Percentiles rank a stretch among this genome's conserved stretches.
phyloP scores from a whole-genome alignment of 2,113 vertebrate genomes.

The Vulpes lagopus region DNA sequence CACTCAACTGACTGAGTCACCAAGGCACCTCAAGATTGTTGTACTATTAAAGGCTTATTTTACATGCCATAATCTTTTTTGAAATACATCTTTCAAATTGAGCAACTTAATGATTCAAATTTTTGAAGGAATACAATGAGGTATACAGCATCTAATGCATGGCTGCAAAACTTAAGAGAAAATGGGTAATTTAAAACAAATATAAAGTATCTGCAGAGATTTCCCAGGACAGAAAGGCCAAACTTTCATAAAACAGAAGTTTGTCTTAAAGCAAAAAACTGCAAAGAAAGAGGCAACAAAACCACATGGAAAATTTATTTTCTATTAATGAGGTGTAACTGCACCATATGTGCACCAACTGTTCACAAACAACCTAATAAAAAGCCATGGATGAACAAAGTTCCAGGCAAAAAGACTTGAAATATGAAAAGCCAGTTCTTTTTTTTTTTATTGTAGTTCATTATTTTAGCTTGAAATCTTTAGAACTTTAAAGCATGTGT shows the following conservation, averaged over 20 bases:
- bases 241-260: conserved; percentile 33
- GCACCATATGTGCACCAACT: conserved; percentile 57
- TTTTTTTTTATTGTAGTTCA: background rate
- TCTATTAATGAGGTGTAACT: conserved; percentile 73
- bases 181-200: conserved; percentile 27
- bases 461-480: conserved; percentile 33
- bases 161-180: conserved; percentile 25
- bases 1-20: background rate
- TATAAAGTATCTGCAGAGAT: conserved; percentile 4
- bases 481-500: background rate
- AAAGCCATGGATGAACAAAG: conserved; percentile 16
- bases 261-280: conserved; percentile 59
- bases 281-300: conserved; percentile 55
- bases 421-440: conserved; percentile 36
- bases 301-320: conserved; percentile 59
- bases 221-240: conserved; percentile 27
- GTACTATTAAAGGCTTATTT: background rate
- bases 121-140: conserved; percentile 43
- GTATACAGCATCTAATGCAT: background rate
- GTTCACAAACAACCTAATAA: conserved; percentile 64
- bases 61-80: conserved; percentile 13
- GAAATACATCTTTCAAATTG: background rate
- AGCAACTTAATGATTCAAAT: background rate
- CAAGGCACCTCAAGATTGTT: background rate
- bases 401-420: conserved; percentile 35